Conservation (phyloP, 2,888 invertebrate genomes). For the Lepidocyrtoides sp. region DNA sequence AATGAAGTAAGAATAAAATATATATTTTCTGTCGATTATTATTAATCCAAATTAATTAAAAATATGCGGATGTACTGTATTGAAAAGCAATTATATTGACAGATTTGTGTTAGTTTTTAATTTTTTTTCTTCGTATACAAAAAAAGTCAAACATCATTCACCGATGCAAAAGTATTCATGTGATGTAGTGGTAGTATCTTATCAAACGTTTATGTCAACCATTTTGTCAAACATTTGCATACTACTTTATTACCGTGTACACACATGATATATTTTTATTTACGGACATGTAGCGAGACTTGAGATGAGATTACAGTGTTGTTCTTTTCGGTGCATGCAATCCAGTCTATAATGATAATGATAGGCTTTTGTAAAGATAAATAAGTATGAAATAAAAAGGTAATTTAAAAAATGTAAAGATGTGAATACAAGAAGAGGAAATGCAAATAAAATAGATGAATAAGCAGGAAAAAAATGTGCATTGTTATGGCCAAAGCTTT, state of each 20-base stretch:
- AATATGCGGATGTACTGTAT: no score
- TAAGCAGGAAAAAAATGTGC: background rate
- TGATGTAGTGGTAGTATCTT: no score
- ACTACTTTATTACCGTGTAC: slow-evolving; percentile 12
- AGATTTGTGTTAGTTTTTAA: background rate
- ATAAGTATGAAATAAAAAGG: no score
- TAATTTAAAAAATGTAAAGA: background rate
- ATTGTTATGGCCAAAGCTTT: no score
- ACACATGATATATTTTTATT: no score
- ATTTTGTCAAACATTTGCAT: slow-evolving; percentile 58
- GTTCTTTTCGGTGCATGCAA: slow-evolving; percentile 7
- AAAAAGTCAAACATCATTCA: background rate
- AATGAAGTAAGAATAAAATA: background rate
- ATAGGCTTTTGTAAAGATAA: background rate
- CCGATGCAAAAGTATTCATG: background rate
- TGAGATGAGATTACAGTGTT: slow-evolving; percentile 4
- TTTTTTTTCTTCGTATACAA: background rate
- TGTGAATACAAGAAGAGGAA: background rate
- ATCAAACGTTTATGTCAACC: slow-evolving; percentile 66
- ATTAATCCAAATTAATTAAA: no score
- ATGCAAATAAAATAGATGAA: slow-evolving; percentile 15
- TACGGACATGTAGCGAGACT: background rate
- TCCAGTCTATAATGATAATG: no score
- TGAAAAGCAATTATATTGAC: background rate
- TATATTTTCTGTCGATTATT: background rate